Evolutionary conservation across 2,113 vertebrate genomes (phyloP).

Genomic region (Candoia aspera): DNA sequence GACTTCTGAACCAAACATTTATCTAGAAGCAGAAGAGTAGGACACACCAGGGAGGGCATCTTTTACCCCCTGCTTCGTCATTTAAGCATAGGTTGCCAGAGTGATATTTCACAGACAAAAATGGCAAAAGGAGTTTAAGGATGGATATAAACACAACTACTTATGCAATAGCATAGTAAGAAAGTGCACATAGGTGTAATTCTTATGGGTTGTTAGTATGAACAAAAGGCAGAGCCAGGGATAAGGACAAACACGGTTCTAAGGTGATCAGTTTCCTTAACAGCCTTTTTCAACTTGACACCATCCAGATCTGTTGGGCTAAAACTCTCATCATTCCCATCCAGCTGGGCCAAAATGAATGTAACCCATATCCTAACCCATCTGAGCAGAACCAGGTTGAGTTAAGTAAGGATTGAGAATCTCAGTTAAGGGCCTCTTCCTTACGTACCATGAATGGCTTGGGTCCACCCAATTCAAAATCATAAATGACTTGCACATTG

Average conservation of each 20-base stretch:
- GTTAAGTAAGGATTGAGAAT: background rate
- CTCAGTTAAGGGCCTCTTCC: background rate
- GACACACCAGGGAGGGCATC: slow-evolving; percentile 24
- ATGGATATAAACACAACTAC: background rate
- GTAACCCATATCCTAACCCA: background rate
- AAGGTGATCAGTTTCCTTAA: background rate
- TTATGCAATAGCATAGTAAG: background rate
- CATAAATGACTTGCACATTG: background rate
- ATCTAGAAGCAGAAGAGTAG: slow-evolving; percentile 54
- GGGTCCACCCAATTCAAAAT: background rate
- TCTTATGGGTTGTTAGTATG: background rate
- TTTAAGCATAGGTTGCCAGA: background rate
- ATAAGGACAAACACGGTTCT: background rate
- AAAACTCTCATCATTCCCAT: background rate
- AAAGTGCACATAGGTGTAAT: background rate
- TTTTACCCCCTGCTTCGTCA: background rate
- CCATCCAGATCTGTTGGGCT: background rate
- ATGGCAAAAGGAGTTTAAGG: background rate
- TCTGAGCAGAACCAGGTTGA: background rate
- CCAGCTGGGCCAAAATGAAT: background rate
- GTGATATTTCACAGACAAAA: background rate
- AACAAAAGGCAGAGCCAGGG: background rate
- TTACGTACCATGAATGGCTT: background rate
- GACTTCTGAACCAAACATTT: slow-evolving; percentile 65
- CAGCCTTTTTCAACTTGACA: background rate